A percentile compares a stretch with the other conserved stretches of the same genome.
Evolutionary conservation across 2,797 vertebrate species (phyloP).

Genomic region (Smutsia temminckii): DNA sequence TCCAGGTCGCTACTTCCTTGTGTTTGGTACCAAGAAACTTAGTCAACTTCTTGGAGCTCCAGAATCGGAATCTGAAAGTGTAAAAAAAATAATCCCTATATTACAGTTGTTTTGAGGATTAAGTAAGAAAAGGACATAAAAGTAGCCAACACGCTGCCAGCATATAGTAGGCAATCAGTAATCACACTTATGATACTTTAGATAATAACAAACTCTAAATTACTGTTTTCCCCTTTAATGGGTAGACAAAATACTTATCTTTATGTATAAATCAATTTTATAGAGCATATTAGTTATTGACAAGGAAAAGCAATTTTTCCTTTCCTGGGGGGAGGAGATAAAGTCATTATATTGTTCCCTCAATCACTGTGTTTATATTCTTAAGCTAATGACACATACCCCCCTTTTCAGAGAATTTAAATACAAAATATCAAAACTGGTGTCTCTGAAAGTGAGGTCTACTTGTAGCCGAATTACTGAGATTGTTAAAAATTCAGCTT

Average conservation of each 20-base stretch:
- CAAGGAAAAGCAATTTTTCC: not conserved
- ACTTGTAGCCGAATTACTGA: not conserved
- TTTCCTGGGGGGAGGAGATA: not conserved
- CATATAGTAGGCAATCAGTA: not conserved
- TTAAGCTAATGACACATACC: not conserved
- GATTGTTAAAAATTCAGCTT: not conserved
- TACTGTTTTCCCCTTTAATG: not conserved
- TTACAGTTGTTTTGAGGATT: not conserved
- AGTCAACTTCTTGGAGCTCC: not conserved
- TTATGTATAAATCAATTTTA: not conserved
- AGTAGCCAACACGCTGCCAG: too few relatives aligned
- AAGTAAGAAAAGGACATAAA: not conserved
- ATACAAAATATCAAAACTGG: not conserved
- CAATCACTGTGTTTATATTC: not conserved
- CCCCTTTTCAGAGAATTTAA: not conserved
- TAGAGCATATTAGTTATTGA: not conserved
- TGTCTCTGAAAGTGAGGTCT: not conserved
- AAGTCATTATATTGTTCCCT: not conserved
- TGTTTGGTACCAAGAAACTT: not conserved
- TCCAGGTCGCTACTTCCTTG: not conserved
- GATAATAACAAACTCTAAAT: not conserved
- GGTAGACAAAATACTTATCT: not conserved
- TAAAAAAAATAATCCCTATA: not conserved
- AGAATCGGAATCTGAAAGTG: not conserved
- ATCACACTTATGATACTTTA: not conserved